These are phyloP conservation scores for Myiotriccus ornatus DNA, from an alignment of 2,797 vertebrate genomes.

Conservation along the genomic window DNA sequence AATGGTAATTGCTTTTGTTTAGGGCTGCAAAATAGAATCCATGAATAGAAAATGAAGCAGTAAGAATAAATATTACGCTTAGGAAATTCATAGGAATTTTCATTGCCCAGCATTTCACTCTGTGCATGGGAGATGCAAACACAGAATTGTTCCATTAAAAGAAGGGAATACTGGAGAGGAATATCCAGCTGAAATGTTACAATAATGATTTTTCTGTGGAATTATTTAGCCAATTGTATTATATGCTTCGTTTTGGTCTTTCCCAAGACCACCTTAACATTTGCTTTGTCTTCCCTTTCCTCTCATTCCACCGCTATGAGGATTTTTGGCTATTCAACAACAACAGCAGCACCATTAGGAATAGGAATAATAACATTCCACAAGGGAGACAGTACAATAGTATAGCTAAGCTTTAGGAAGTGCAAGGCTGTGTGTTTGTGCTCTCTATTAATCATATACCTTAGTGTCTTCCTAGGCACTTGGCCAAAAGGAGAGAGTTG, in stretches of 20 bases:
- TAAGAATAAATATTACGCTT: neutral
- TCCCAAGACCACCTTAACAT: neutral
- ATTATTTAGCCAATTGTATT: neutral
- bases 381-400: neutral
- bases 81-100: conserved; percentile 1
- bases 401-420: neutral
- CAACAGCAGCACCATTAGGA: neutral
- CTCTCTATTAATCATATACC: conserved; percentile 42
- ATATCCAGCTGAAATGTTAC: neutral
- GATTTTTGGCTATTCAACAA: neutral
- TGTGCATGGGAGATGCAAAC: neutral
- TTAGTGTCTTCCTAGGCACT: conserved; percentile 43
- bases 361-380: neutral
- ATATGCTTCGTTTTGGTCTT: neutral
- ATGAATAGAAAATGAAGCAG: conserved; percentile 44
- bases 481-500: conserved; percentile 53
- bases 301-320: neutral
- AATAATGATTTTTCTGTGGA: neutral
- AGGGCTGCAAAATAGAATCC: conserved; percentile 22
- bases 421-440: neutral
- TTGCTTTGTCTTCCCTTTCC: neutral
- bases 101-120: neutral
- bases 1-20: conserved; percentile 44
- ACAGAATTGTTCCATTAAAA: neutral
- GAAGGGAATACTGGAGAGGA: neutral